A percentile compares a stretch with the other conserved stretches of the same genome.
Evolutionary conservation across 2,113 vertebrate species (phyloP).

Genomic region (Pelmatolapia mariae): DNA sequence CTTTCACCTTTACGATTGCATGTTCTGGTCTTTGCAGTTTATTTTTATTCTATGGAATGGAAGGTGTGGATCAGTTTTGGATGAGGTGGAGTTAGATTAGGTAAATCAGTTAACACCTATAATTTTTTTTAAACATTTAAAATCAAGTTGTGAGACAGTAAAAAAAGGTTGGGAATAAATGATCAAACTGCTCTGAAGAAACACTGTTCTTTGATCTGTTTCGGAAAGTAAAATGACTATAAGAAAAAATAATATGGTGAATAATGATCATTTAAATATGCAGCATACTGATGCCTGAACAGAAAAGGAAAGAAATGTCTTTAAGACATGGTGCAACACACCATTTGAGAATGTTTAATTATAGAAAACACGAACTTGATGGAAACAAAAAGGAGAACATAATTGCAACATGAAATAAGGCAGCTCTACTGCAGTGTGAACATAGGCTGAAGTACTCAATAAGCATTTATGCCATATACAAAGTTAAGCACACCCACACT

Average conservation of each 20-base stretch:
- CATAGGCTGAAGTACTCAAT: not conserved
- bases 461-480: not conserved
- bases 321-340: not conserved
- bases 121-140: not conserved
- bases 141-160: not conserved
- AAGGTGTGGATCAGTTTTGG: not conserved
- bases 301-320: not conserved
- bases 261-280: not conserved
- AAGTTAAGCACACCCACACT: not conserved
- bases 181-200: not conserved
- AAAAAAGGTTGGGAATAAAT: not conserved
- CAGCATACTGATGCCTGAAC: not conserved
- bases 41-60: not conserved
- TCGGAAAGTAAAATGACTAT: not conserved
- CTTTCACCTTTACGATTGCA: not conserved
- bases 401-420: not conserved
- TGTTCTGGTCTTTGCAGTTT: not conserved
- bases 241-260: not conserved
- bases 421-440: not conserved
- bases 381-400: not conserved
- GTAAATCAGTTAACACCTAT: not conserved
- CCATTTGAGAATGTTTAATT: not conserved
- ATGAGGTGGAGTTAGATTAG: not conserved
- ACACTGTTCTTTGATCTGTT: not conserved
- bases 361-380: not conserved